Evolutionary conservation across 2,797 vertebrate genomes (phyloP), one percentile per base, ranked within the genome.

Genomic region (Crocodylus rhombifer): DNA sequence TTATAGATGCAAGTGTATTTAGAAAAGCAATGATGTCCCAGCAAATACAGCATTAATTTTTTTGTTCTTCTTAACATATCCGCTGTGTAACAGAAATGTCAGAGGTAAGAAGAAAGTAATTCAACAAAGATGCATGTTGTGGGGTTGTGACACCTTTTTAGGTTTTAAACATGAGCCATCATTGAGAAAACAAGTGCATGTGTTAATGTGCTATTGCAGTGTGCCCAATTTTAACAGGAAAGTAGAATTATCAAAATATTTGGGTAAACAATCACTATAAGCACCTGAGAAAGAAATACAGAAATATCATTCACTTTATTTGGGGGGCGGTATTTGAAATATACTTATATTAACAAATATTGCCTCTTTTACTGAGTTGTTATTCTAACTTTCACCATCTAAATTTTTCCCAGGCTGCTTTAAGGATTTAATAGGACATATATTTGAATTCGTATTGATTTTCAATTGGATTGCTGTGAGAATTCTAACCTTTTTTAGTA

Each of bases 1-100:
- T 95, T 97, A 58, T 95, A 91, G 90, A 84, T 97, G 61, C 77
- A 95, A 93, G 93, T 90, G 94, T 93, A 92, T 96, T 88, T 93
- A 96, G 74, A 87, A 95, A 97, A 95, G 28, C 60, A 97, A 89
- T 95, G 86, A 88, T 95, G 84, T 95, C 94, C 96, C 95, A 98
- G 92, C 91, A 96, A 96, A 98, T 95, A 88, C 97, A 97, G 98
- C 96, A 97, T 96, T 98, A 96, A 97, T 97, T 96, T 92, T 96
- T 91, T 90, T 97, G 92, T 98, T 98, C 93, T 97, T 97, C 97
- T 98, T 97, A 98, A 98, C 97, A 98, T 97, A 96, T 97, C 97
- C 98, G 98, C 97, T 98, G 98, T 98, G 98, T 98, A 97, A 98
- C 98, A 98, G 98, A 98, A 97, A 97, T 98, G 96, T 98, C 97